Evolutionary conservation across 2,888 invertebrate genomes (phyloP).

Genomic region (Saturnia japonica): DNA sequence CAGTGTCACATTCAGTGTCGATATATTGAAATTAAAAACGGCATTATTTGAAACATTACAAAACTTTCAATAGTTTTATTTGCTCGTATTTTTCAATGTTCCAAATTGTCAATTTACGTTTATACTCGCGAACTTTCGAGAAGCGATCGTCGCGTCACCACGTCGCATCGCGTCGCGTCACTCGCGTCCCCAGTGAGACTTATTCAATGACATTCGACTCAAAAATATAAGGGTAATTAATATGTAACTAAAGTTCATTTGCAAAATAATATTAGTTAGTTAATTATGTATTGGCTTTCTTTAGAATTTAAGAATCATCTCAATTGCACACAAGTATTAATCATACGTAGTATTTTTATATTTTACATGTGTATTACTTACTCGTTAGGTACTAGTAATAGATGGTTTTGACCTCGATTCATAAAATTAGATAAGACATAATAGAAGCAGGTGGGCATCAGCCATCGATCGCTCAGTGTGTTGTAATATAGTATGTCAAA

Average conservation of each 20-base stretch:
- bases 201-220: not conserved
- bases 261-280: not conserved
- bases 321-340: not conserved
- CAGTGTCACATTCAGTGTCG: not conserved
- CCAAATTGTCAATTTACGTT: not conserved
- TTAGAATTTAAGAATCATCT: not conserved
- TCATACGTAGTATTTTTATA: no score
- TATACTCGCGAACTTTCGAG: not conserved
- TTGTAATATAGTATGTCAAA: slow-evolving; percentile 44
- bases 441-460: slow-evolving; percentile 55
- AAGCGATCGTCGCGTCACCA: slow-evolving; percentile 29
- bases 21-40: not conserved
- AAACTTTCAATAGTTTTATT: not conserved
- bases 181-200: not conserved
- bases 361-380: not conserved
- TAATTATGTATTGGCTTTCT: not conserved
- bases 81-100: not conserved
- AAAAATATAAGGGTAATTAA: not conserved
- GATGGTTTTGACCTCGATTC: slow-evolving; percentile 55
- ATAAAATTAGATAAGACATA: slow-evolving; percentile 69
- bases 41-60: not conserved
- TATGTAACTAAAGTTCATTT: not conserved
- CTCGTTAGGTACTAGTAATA: not conserved
- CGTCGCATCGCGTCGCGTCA: slow-evolving; percentile 25
- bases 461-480: slow-evolving; percentile 49